Evolutionary conservation across 1,140 invertebrate species (phyloP), one percentile per base, ranked within the genome.

Genomic region (Megalonaias nervosa): DNA sequence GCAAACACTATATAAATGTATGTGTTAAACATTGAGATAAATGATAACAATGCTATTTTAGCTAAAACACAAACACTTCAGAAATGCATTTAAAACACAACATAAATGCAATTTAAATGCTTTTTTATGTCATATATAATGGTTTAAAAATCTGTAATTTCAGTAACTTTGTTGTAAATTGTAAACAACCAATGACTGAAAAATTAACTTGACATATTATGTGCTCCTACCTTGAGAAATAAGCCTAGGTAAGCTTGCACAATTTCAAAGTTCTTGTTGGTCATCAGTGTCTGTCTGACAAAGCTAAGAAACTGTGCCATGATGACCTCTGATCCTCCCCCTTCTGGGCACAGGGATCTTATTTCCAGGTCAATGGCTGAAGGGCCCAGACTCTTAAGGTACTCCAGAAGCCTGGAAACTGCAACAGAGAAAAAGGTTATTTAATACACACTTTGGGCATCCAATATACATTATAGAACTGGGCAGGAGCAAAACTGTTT

Each of bases 301-400:
- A 97, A 93, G 85, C 94, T 93, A 56, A 99, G 90, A 91, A 98
- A 99, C 77, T 95, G 93, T 57, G 93, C 85, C 93, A 99, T 93
- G 0, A 96, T 90, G 31, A 93, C 89, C 19, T 93, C 78, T 0
- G 94, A 94, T 2, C 94, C 95, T 2, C 94, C 95, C 11, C 92
- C 92, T 80, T 95, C 94, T 0, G 94, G 93, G 67, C 94, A 92
- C 79, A 99, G 91, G 11, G 94, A 94, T 80, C 95, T 94, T 31
- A 99, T 94, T 93, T 99, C 97, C 77, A 95, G 94, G 90, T 99
- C 97, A 21, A 99, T 94, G 71, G 94, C 93, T 2, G 96, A 96
- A 0, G 97, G 96, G 12, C 95, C 94, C 85, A 97, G 90, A 38
- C 91, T 90, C 89, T 97, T 97, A n/a, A 99, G 89, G 86, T 94